Evolutionary conservation across 2,113 vertebrate genomes (phyloP), one percentile per base, ranked within the genome.

Genomic region (Canis aureus): DNA sequence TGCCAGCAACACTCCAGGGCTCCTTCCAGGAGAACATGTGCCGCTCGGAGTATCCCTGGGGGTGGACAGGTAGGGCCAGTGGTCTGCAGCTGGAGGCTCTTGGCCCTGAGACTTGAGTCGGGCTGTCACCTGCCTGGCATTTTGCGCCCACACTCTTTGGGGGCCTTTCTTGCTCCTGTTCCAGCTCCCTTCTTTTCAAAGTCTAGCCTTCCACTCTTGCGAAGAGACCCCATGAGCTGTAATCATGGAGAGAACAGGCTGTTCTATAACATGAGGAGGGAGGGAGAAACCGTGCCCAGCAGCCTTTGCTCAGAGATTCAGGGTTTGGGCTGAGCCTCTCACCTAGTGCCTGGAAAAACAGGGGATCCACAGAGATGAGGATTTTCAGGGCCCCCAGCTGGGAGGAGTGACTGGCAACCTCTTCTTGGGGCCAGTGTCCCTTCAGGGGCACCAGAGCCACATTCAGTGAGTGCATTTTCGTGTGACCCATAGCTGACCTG

Each of bases 11-110:
- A 2, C 9, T 74, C 8, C 12, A 16, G 66, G 66, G 51, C 22
- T 23, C 32, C 25, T 49, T 2, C 15, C 22, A 38, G 66, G n/a
- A 35, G 5, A 3, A 55, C 3, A 59, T 8, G 11, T 23, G 5
- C 8, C 8, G 32, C 22, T 19, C 0, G 4, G 38, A 89, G 66
- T 2, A 11, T 20, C 9, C 32, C 53, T 11, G 38, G 12, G 22
- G 29, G 20, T 0, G 1, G 59, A 23, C 38, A 51, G 9, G 25
- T 3, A 1, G 25, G 38, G 53, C 27, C 43, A 1, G 51, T 0
- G 27, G 43, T 27, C 17, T 20, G 10, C 5, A 29, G 90, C 60
- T 89, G 0, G 10, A 27, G 27, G 67, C 12, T 83, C 60, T 80
- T 1, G 51, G 4, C 17, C 57, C 73, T 11, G 35, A 57, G 49